Percentiles rank a stretch among this genome's conserved stretches.
Conservation (phyloP, 2,113 vertebrate species). For the Clarias gariepinus region DNA sequence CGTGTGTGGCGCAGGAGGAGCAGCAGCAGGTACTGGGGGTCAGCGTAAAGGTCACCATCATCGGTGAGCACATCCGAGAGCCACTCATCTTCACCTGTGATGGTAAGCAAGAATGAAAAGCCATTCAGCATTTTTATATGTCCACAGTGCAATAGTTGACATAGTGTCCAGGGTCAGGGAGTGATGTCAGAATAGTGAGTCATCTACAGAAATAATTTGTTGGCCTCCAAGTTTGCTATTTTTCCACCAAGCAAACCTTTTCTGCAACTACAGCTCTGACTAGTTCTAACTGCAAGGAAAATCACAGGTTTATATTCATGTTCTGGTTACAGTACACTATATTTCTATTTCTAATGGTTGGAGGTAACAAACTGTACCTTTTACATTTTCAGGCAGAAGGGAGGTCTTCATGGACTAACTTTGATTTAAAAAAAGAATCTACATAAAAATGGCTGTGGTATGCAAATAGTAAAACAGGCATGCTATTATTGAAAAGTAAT, state of each 20-base stretch:
- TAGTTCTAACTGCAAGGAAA: background rate
- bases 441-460: background rate
- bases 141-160: background rate
- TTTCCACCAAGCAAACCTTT: background rate
- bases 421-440: background rate
- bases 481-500: background rate
- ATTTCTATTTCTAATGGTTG: background rate
- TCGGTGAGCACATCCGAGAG: constrained; percentile 80
- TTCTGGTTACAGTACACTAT: background rate
- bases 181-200: background rate
- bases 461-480: background rate
- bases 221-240: background rate
- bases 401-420: background rate
- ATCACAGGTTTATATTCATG: background rate
- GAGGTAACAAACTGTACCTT: background rate
- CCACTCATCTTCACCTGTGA: constrained; percentile 95
- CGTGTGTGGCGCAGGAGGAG: constrained; percentile 76
- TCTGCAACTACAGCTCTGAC: background rate
- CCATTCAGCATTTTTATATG: background rate
- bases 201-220: background rate
- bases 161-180: background rate
- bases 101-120: constrained; percentile 69
- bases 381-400: background rate
- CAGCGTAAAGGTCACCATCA: constrained; percentile 87
- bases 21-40: constrained; percentile 81